These are phyloP conservation scores for Cephus spinipes DNA, from an alignment of 2,888 invertebrate genomes.

Conservation along the genomic window DNA sequence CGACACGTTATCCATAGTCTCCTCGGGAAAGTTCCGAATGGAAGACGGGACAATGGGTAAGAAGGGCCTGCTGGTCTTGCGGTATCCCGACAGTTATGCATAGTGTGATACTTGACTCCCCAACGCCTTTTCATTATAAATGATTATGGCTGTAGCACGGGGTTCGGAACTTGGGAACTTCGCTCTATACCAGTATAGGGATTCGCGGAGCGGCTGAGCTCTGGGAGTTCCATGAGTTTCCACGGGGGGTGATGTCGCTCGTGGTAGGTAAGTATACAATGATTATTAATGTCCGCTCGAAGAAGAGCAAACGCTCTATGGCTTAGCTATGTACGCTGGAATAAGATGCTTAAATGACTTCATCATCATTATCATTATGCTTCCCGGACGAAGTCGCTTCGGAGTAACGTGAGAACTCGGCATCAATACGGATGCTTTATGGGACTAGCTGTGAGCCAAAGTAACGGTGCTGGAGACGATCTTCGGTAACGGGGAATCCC, in stretches of 20 bases:
- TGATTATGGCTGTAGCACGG: not conserved
- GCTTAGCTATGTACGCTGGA: not conserved
- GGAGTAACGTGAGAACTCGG: not conserved
- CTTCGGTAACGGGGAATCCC: not conserved
- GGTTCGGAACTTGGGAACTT: not conserved
- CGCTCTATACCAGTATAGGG: not conserved
- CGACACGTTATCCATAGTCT: not conserved
- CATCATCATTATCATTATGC: not conserved
- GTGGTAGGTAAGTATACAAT: conserved; percentile 9
- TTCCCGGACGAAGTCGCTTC: not conserved
- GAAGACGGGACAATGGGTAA: not conserved
- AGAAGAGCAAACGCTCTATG: not conserved
- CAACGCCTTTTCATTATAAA: not conserved
- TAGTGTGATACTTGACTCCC: not conserved
- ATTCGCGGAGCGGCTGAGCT: not conserved
- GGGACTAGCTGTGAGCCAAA: not conserved
- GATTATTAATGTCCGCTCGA: conserved; percentile 8
- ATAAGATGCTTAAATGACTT: not conserved
- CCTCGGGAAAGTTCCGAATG: not conserved
- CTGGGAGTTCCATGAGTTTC: not conserved
- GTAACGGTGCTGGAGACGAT: not conserved
- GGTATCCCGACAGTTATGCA: not conserved
- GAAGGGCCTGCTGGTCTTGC: not conserved
- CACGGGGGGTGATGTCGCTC: not conserved
- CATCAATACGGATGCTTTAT: not conserved